Percentiles rank a stretch among this genome's conserved stretches.
phyloP scores from a whole-genome alignment of 2,888 invertebrate species.

The Thera obeliscata region DNA sequence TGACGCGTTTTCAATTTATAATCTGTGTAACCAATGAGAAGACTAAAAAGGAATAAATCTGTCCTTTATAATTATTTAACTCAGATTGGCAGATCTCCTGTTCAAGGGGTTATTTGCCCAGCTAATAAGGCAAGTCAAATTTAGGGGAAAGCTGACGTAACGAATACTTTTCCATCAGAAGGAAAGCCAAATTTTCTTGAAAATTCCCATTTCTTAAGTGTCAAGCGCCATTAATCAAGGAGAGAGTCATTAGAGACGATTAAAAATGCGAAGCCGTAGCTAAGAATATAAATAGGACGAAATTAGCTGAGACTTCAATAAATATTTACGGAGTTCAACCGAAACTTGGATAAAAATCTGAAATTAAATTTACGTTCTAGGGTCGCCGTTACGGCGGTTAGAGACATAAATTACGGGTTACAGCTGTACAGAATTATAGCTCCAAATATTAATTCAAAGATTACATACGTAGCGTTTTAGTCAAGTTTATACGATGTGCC shows the following conservation, averaged over 20 bases:
- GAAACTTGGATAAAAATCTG: constrained; percentile 29
- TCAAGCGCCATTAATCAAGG: constrained; percentile 75
- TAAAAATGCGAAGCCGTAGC: constrained; percentile 67
- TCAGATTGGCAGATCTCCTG: constrained; percentile 21
- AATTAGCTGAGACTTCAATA: constrained; percentile 43
- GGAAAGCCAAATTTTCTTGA: constrained; percentile 54
- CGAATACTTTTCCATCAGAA: constrained; percentile 32
- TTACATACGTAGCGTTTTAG: constrained; percentile 43
- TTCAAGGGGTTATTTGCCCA: constrained; percentile 27
- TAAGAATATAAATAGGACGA: constrained; percentile 66
- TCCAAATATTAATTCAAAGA: constrained; percentile 51
- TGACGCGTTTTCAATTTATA: background rate
- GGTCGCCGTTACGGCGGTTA: constrained; percentile 41
- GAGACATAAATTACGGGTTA: constrained; percentile 49
- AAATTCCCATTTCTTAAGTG: constrained; percentile 66
- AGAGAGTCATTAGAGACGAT: constrained; percentile 74
- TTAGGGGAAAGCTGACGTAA: constrained; percentile 23
- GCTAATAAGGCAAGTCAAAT: constrained; percentile 11
- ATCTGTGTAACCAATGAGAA: background rate
- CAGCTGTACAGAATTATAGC: constrained; percentile 44
- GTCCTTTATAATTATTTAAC: background rate
- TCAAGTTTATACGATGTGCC: constrained; percentile 36
- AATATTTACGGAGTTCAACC: constrained; percentile 25
- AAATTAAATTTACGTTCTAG: constrained; percentile 29
- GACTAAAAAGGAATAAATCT: background rate